Conservation (phyloP, 2,113 vertebrate genomes). For the Poicephalus gulielmi region DNA sequence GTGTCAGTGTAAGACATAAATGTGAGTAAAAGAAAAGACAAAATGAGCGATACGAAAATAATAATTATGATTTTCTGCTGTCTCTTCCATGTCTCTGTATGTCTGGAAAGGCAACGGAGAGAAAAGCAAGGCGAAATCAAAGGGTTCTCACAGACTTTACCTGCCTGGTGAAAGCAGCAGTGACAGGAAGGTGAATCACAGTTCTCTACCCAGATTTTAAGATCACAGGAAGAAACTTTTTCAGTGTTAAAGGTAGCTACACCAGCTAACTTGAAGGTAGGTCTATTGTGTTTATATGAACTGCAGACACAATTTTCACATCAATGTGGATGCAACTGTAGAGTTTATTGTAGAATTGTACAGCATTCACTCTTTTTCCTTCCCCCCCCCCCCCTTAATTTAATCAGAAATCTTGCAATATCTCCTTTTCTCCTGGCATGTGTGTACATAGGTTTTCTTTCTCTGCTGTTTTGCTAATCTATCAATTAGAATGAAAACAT, state of each 20-base stretch:
- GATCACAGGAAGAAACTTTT: background rate
- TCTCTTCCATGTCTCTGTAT: background rate
- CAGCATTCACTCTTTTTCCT: background rate
- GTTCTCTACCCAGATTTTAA: background rate
- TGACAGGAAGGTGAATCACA: background rate
- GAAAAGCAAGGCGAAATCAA: background rate
- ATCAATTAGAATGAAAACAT: background rate
- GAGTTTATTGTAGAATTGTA: background rate
- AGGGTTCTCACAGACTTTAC: background rate
- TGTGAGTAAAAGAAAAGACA: background rate
- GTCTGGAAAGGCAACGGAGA: background rate
- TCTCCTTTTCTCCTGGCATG: background rate
- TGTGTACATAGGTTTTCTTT: background rate
- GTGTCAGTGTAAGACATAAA: background rate
- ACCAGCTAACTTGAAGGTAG: background rate
- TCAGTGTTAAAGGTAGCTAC: background rate
- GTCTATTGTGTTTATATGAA: background rate
- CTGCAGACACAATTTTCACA: background rate
- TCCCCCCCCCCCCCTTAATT: background rate
- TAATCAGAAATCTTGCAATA: background rate
- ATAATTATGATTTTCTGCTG: background rate
- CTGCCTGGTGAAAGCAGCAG: background rate
- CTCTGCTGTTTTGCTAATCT: background rate
- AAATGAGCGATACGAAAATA: background rate
- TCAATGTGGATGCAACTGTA: background rate